These are phyloP conservation scores for Vanessa tameamea DNA, from an alignment of 1,140 invertebrate species.

Conservation along the genomic window DNA sequence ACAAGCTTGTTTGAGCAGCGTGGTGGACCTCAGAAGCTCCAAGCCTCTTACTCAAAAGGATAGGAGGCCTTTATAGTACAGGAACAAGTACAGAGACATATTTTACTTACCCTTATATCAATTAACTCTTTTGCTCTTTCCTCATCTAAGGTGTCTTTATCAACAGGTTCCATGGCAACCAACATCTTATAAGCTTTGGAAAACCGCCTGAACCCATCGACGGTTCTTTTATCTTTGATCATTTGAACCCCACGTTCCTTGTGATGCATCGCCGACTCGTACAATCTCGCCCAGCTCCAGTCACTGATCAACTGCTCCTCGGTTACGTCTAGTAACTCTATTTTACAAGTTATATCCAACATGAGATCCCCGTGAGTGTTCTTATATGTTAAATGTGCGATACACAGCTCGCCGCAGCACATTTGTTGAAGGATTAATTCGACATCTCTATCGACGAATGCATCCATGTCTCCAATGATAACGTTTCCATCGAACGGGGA, in stretches of 20 bases:
- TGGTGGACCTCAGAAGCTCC: too few relatives aligned
- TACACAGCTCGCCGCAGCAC: constrained; percentile 62
- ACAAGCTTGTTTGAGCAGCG: too few relatives aligned
- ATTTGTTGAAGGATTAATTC: constrained; percentile 69
- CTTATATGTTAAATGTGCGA: constrained; percentile 56
- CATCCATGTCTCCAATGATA: constrained; percentile 67
- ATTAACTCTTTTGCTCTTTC: constrained; percentile 75
- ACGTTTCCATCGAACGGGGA: constrained; percentile 62
- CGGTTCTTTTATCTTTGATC: constrained; percentile 59
- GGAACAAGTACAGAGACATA: not conserved
- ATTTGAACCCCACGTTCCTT: constrained; percentile 67
- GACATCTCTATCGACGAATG: constrained; percentile 66
- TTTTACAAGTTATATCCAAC: constrained; percentile 59
- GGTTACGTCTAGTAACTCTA: constrained; percentile 62
- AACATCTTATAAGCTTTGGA: constrained; percentile 85
- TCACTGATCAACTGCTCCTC: constrained; percentile 71
- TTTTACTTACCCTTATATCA: constrained; percentile 56
- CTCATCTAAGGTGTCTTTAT: constrained; percentile 68
- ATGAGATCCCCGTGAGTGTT: constrained; percentile 49
- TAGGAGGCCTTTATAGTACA: too few relatives aligned
- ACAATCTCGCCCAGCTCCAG: constrained; percentile 67
- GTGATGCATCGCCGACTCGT: constrained; percentile 60
- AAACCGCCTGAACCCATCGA: constrained; percentile 75
- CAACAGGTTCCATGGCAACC: constrained; percentile 82
- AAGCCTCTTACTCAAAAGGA: too few relatives aligned